Conservation (phyloP, 2,797 vertebrate genomes). For the Aselliscus stoliczkanus region DNA sequence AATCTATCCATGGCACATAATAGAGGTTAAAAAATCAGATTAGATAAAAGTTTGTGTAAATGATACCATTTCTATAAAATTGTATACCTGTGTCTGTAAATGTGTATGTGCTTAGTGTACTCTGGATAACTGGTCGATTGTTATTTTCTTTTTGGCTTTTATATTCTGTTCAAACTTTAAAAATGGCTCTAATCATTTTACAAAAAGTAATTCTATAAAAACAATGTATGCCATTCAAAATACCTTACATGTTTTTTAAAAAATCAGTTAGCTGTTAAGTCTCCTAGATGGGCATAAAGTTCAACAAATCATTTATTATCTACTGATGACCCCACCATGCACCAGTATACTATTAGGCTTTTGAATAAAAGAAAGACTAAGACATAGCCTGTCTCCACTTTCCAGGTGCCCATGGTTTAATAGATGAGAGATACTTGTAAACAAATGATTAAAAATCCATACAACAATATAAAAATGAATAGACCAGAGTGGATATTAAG, state of each 20-base stretch:
- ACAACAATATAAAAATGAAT: background rate
- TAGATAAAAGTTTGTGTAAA: background rate
- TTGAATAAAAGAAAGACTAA: background rate
- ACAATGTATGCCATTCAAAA: background rate
- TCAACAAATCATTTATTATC: background rate
- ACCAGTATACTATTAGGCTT: background rate
- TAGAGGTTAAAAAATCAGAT: conserved; percentile 12
- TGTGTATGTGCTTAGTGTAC: background rate
- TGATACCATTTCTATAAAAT: background rate
- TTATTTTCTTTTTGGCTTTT: background rate
- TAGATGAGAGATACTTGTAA: background rate
- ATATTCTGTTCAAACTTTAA: background rate
- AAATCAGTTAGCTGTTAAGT: background rate
- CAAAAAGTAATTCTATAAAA: background rate
- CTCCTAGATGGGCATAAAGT: background rate
- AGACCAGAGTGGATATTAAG: background rate
- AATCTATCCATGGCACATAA: background rate
- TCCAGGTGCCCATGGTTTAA: background rate
- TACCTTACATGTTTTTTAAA: background rate
- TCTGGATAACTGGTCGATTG: background rate
- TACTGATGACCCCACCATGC: background rate
- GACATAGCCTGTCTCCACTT: background rate
- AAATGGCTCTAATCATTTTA: background rate
- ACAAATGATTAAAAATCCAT: background rate
- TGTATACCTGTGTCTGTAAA: background rate